Evolutionary conservation across 1,140 invertebrate genomes (phyloP).

Genomic region (Bombus polaris): DNA sequence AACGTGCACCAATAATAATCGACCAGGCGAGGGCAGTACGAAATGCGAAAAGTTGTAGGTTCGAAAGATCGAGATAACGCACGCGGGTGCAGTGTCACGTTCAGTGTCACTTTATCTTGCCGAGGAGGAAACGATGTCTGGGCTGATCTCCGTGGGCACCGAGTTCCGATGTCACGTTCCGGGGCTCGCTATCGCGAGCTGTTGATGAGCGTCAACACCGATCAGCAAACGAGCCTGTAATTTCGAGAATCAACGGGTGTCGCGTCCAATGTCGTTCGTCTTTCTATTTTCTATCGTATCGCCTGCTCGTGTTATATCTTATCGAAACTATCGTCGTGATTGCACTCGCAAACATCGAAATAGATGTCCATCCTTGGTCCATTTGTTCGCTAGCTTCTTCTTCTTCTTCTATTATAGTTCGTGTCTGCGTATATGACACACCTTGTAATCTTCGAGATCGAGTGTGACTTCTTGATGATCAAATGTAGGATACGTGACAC

Average conservation of each 20-base stretch:
- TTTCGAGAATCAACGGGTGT: slow-evolving; percentile 9
- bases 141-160: background rate
- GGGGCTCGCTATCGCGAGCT: background rate
- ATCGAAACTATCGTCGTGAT: slow-evolving; percentile 8
- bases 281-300: background rate
- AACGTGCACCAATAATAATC: background rate
- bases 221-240: slow-evolving; percentile 16
- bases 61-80: slow-evolving; percentile 4
- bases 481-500: background rate
- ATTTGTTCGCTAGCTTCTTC: background rate
- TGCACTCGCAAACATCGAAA: background rate
- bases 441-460: slow-evolving; percentile 16
- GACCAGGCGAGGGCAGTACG: background rate
- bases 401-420: background rate
- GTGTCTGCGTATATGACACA: background rate
- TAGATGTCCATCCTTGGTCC: background rate
- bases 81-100: slow-evolving; percentile 5
- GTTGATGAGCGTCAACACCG: slow-evolving; percentile 9
- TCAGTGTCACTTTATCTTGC: slow-evolving; percentile 18
- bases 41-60: background rate
- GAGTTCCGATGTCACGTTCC: background rate
- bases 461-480: background rate
- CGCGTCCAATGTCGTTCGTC: background rate
- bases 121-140: background rate
- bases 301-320: background rate